These are phyloP conservation scores for Chaetorhynchus papuensis DNA, from an alignment of 2,113 vertebrate species.

Conservation along the genomic window DNA sequence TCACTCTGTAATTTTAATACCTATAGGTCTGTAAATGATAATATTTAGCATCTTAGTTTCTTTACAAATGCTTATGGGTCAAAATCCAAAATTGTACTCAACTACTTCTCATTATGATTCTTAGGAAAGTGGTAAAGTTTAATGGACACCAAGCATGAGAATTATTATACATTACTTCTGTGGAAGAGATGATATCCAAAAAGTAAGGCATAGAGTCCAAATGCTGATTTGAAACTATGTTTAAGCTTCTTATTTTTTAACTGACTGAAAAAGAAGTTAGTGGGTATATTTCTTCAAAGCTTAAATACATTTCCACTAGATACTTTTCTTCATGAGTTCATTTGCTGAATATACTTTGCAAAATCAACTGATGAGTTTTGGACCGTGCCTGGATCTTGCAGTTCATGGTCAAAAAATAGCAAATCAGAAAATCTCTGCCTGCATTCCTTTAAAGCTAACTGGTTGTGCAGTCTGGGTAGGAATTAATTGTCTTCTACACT, in stretches of 20 bases:
- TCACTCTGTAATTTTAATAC: neutral
- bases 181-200: neutral
- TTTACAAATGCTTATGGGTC: neutral
- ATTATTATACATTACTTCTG: neutral
- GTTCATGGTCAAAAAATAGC: neutral
- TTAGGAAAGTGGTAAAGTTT: neutral
- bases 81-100: neutral
- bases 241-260: neutral
- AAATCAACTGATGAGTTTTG: neutral
- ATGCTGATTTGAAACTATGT: neutral
- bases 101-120: neutral
- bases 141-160: rapidly evolving
- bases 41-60: neutral
- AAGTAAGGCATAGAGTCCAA: neutral
- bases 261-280: neutral
- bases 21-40: neutral
- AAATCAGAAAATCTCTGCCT: neutral
- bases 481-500: neutral
- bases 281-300: neutral
- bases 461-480: neutral
- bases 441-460: neutral
- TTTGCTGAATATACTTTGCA: neutral
- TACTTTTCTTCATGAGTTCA: neutral
- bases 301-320: neutral
- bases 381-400: neutral